These are phyloP conservation scores for Chelon labrosus DNA, from an alignment of 2,797 vertebrate species.

Conservation along the genomic window DNA sequence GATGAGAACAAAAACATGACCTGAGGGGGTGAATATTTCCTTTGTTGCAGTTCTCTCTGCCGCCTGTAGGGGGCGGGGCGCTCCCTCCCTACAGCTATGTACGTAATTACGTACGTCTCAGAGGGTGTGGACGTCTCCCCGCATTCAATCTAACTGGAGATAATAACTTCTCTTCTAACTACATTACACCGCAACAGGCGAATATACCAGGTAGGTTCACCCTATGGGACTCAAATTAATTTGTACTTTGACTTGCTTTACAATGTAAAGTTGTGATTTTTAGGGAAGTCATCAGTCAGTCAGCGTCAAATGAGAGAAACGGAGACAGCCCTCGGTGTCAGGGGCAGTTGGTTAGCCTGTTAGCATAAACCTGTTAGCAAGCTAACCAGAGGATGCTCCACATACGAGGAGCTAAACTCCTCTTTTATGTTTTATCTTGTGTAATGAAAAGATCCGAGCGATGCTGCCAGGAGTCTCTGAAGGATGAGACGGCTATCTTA, in stretches of 20 bases:
- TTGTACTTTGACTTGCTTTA: neutral
- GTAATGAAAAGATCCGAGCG: neutral
- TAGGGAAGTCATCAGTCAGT: neutral
- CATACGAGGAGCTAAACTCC: neutral
- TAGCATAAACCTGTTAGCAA: conserved; percentile 49
- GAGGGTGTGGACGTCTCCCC: conserved; percentile 81
- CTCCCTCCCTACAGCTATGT: neutral
- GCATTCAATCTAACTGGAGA: conserved; percentile 38
- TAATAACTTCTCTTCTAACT: conserved; percentile 32
- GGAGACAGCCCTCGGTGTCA: conserved; percentile 24
- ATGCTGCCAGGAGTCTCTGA: neutral
- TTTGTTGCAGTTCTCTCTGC: neutral
- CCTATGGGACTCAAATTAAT: accelerated
- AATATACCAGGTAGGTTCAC: conserved; percentile 58
- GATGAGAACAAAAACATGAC: conserved; percentile 16
- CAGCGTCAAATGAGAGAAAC: conserved; percentile 37
- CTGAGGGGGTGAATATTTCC: conserved; percentile 37
- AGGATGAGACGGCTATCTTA: neutral
- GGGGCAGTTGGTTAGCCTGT: conserved; percentile 65
- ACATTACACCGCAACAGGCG: neutral
- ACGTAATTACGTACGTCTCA: conserved; percentile 36
- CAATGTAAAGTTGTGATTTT: neutral
- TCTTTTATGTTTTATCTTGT: neutral
- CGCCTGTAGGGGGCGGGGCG: conserved; percentile 46
- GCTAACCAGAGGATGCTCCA: neutral